Evolutionary conservation across 2,113 vertebrate species (phyloP).

Genomic region (Cacatua alba): DNA sequence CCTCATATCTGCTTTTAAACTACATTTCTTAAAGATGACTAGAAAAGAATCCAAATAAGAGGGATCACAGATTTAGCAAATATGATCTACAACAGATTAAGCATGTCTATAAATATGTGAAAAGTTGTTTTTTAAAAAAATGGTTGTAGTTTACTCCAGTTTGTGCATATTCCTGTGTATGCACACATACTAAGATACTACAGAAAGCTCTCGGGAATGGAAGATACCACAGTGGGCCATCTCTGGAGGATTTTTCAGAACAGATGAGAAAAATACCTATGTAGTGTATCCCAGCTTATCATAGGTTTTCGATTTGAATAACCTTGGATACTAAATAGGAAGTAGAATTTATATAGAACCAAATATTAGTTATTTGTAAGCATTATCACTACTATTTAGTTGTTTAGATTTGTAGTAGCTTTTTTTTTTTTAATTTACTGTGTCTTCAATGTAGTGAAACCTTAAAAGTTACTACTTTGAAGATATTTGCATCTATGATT

Average conservation of each 20-base stretch:
- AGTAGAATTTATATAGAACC: neutral
- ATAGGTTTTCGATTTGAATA: neutral
- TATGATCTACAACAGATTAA: neutral
- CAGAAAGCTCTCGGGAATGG: neutral
- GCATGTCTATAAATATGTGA: neutral
- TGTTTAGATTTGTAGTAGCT: neutral
- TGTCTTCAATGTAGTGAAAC: neutral
- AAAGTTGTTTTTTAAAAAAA: neutral
- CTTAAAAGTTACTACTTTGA: neutral
- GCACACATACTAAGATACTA: neutral
- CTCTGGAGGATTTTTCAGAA: neutral
- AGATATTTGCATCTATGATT: neutral
- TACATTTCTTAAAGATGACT: neutral
- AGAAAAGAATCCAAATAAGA: neutral
- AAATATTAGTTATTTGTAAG: neutral
- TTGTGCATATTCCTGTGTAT: neutral
- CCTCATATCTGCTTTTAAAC: neutral
- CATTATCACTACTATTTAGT: neutral
- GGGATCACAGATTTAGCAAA: neutral
- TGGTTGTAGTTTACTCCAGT: neutral
- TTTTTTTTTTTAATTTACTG: neutral
- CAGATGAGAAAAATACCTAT: neutral
- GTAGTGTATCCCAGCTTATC: neutral
- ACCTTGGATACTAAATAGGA: neutral
- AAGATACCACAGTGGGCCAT: neutral